Conservation (phyloP, 2,797 vertebrate species). For the Anguilla anguilla region DNA sequence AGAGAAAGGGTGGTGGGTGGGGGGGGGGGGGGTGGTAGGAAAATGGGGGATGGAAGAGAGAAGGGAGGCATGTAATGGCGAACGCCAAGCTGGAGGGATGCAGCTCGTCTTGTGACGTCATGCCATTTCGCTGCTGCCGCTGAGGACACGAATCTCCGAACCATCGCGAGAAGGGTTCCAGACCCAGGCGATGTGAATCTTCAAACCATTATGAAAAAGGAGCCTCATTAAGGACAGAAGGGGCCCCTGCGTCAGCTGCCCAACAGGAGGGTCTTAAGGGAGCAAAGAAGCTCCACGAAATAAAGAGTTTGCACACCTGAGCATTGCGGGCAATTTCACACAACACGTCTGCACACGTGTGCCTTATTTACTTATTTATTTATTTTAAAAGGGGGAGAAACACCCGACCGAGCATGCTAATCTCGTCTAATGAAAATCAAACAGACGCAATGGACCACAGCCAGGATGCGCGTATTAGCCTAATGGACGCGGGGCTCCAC, state of each 20-base stretch:
- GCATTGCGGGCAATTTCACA: not conserved
- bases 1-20: not conserved
- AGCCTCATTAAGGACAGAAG: no score
- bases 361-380: not conserved
- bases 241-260: not conserved
- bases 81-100: not conserved
- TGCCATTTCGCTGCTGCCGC: not conserved
- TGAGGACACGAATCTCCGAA: not conserved
- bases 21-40: not conserved
- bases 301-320: not conserved
- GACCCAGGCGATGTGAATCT: no score
- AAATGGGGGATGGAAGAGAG: not conserved
- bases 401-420: not conserved
- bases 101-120: not conserved
- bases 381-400: not conserved
- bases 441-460: not conserved
- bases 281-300: not conserved
- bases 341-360: not conserved
- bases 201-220: no score
- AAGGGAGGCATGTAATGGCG: not conserved
- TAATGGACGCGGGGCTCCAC: constrained; percentile 1
- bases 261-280: not conserved
- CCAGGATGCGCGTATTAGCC: not conserved
- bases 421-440: constrained; percentile 18
- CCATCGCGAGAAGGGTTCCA: not conserved